phyloP scores from a whole-genome alignment of 2,797 vertebrate genomes.

The Petrocephalus sullivani region DNA sequence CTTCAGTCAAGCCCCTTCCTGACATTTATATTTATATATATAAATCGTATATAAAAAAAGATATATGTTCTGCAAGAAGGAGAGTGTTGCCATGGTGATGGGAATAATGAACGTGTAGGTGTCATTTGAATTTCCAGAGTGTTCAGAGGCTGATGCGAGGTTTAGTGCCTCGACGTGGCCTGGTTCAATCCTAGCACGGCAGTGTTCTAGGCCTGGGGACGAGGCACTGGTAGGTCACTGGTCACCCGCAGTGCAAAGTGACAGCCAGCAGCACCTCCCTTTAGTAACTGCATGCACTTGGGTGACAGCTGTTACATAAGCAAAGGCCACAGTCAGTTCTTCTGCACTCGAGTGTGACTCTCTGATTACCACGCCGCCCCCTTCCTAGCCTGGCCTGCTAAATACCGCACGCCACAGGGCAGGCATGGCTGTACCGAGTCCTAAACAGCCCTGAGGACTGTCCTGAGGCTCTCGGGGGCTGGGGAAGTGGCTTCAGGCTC shows the following conservation, averaged over 20 bases:
- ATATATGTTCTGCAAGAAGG: conserved; percentile 1
- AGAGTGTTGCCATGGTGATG: neutral
- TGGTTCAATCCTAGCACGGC: neutral
- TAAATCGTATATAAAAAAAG: conserved; percentile 4
- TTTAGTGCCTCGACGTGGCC: neutral
- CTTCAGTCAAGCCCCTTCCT: neutral
- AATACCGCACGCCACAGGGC: neutral
- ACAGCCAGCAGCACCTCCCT: neutral
- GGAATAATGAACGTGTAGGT: neutral
- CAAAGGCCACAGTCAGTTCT: neutral
- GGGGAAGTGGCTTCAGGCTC: too few relatives aligned
- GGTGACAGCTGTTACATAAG: neutral
- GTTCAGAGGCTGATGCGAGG: neutral
- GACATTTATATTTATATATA: neutral
- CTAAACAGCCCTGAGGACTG: neutral
- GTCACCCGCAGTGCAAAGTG: neutral
- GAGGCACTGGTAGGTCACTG: neutral
- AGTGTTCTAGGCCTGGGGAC: neutral
- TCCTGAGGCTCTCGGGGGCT: neutral
- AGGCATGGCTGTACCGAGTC: neutral
- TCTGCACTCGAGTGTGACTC: neutral
- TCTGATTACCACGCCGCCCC: neutral
- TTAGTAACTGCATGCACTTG: neutral
- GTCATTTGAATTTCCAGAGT: neutral
- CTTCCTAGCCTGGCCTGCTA: neutral